Evolutionary conservation across 1,140 invertebrate genomes (phyloP).

Genomic region (Ips typographus): DNA sequence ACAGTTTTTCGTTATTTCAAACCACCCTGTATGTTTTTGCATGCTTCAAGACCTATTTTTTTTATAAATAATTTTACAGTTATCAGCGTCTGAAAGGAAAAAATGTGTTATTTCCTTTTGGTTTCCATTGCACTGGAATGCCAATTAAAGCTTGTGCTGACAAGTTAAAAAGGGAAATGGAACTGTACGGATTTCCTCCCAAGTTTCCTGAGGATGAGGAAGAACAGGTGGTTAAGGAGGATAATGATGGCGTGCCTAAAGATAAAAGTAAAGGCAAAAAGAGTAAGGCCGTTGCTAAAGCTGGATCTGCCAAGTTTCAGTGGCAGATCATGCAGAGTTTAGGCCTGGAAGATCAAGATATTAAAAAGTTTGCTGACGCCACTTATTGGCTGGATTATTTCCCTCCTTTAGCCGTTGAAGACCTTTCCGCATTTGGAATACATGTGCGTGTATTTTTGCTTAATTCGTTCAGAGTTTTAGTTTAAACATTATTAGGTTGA

Average conservation of each 20-base stretch:
- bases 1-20: constrained; percentile 4
- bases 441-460: constrained; percentile 64
- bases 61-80: constrained; percentile 19
- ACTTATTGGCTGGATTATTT: constrained; percentile 96
- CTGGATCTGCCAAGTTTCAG: constrained; percentile 87
- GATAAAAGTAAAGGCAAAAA: constrained; percentile 99
- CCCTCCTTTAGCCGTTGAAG: constrained; percentile 83
- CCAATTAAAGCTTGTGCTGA: constrained; percentile 97
- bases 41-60: constrained; percentile 8
- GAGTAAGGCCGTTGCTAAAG: constrained; percentile 96
- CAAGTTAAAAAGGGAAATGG: constrained; percentile 93
- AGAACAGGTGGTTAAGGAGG: constrained; percentile 54
- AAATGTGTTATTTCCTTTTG: constrained; percentile 94
- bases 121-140: constrained; percentile 98
- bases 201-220: constrained; percentile 74
- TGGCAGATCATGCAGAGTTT: constrained; percentile 99
- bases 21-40: not conserved
- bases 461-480: not conserved
- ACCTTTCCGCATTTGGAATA: constrained; percentile 86
- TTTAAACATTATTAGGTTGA: constrained; percentile 68
- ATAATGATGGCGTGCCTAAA: constrained; percentile 68
- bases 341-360: constrained; percentile 88
- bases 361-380: constrained; percentile 89
- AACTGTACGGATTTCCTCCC: constrained; percentile 90
- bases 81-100: constrained; percentile 85